Evolutionary conservation across 2,113 vertebrate species (phyloP), one percentile per base, ranked within the genome.

Genomic region (Notothenia coriiceps): DNA sequence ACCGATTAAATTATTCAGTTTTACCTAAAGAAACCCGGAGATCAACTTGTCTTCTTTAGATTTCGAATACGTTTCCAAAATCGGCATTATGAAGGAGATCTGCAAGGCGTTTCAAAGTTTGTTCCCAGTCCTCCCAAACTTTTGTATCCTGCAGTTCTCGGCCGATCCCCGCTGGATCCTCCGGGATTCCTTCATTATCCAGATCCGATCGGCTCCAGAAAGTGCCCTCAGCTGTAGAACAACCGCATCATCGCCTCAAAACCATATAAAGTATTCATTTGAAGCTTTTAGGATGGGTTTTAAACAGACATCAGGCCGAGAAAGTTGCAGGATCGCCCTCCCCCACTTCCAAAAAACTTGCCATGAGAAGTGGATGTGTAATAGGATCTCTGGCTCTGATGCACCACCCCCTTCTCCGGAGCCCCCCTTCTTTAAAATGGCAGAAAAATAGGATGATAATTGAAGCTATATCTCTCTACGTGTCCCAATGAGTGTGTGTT

Each of bases 291-390:
- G 11, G 59, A n/a, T 49, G 50, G 2, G 17, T 13, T 44, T 9
- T 33, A 71, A 86, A 74, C 84, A 74, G 22, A 59, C 54, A 83
- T 51, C 66, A 70, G 80, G 75, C 50, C 54, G 75, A 84, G 64
- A 91, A 92, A 89, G 86, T 90, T 85, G 78, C 18, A 54, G 74
- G 65, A 76, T 85, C 87, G 86, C 94, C 94, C 93, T 95, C 94
- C 95, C 94, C 94, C 91, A 92, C 93, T 82, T 89, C 79, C 81
- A 91, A 89, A 91, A 94, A 91, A 84, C 71, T 90, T 88, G 92
- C 90, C 90, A 90, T 91, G 86, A 94, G 93, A 93, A 93, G 91
- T 92, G 92, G 88, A 88, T 91, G 44, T 87, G 95, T 94, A 96
- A 96, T 89, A 80, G 89, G 94, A 96, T 91, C 94, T 86, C 51